Base-by-base conservation (phyloP, 1,140 invertebrate genomes). In the Drosophila kanapiae region DNA sequence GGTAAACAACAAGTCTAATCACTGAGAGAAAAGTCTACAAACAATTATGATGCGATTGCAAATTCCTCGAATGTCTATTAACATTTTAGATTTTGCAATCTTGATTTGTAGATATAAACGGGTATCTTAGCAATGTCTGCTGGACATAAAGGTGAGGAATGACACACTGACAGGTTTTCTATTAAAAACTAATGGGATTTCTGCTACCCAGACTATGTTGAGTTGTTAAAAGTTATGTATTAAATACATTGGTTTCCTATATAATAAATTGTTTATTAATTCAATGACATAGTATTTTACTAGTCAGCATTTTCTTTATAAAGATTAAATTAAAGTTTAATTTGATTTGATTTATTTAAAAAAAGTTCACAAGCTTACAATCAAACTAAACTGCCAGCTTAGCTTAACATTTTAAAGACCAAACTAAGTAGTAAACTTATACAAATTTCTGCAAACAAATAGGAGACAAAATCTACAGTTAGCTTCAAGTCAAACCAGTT, bases 1-100 rank as follows among this genome's bases (percentile, higher is more conserved):
- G 81, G 81, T 83, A 71, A 83, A 80, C 82, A 81, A 81, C 62
- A 38, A 72, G 70, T 37, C 62, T 27, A 62, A 72, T 43, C 63
- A 70, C 67, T 70, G 67, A 13, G 60, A 49, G 49, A 40, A 77
- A 64, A 18, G 13, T 4, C 9, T 13, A 0, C 9, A 18, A 43
- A 48, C 27, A 23, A 23, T 54, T 38, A 38, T 38, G 53, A 54
- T 13, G 35, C 13, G 23, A 37, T 38, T 60, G 29, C 58, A 60
- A 60, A 53, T 54, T 14, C 33, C 13, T 54, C n/a, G 37, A 23
- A 37, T 13, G 53, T 54, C 53, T 37, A 54, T 54, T 54, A 54
- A 10, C 13, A 38, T 54, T 38, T 18, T 1, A 54, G 13, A n/a
- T 38, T 54, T 54, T 54, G 53, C 33, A 54, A 54, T 8, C 53